Base-by-base conservation (phyloP, 2,888 invertebrate species). In the Pheosia tremula region DNA sequence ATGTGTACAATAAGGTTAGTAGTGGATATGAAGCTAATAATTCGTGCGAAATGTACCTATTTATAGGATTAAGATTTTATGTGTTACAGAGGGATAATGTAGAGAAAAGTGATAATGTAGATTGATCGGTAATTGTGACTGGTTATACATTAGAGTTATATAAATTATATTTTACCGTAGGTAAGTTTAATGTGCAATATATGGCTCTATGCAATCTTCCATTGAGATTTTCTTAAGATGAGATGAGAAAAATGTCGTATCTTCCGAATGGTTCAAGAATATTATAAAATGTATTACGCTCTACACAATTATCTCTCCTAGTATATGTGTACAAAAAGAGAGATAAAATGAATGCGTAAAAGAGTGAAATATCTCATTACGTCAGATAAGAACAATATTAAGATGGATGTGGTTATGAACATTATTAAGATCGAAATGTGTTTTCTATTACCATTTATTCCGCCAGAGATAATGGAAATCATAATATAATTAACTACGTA, bases 121-220 rank as follows among this genome's bases (percentile, higher is more conserved):
- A 77, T 71, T 64, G 82, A 78, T 73, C 78, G 79, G 74, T 82
- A 76, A 74, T 76, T 77, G 76, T 78, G 83, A 85, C 82, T 83
- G 85, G 83, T 80, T 82, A 77, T 71, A 77, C 61, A 76, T 70
- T 84, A 83, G 79, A 74, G 59, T 76, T 76, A 66, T 62, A 66
- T 60, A 76, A 67, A 62, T 60, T 24, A 60, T 71, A 66, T 69
- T 74, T 62, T 72, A 66, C 66, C 63, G 50, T 62, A 57, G 37
- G 41, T 49, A 57, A 39, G 41, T 49, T 38, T 59, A 55, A 24
- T 59, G 45, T 62, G 43, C 45, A 11, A 57, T 58, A 57, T 58
- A 39, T 36, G 38, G 39, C n/a, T 43, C 41, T 43, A 10, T 6
- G 24, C 8, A 41, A 5, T 13, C 55, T 38, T 39, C 11, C 3